A percentile compares a stretch with the other conserved stretches of the same genome.
These are phyloP conservation scores for Microcebus ravelobensis DNA, from an alignment of 2,113 vertebrate species.

Conservation along the genomic window DNA sequence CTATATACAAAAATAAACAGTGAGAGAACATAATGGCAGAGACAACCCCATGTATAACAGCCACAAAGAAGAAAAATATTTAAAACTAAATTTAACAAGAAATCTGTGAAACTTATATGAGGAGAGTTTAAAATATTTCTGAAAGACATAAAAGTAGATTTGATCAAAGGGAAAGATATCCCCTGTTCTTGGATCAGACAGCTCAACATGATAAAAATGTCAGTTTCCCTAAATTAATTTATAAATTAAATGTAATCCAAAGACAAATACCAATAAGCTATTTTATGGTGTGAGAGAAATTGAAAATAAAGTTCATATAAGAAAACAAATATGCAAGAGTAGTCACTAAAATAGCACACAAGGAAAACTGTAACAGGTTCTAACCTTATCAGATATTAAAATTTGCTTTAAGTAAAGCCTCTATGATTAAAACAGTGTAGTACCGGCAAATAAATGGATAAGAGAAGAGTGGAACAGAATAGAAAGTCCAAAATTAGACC, in stretches of 20 bases:
- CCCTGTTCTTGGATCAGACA: background rate
- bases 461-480: background rate
- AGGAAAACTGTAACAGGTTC: background rate
- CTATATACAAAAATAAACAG: background rate
- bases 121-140: background rate
- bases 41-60: background rate
- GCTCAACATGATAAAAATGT: background rate
- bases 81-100: background rate
- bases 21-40: background rate
- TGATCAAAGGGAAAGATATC: background rate
- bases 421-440: background rate
- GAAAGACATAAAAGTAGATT: background rate
- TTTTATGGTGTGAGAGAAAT: background rate
- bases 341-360: background rate
- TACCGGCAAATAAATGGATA: background rate
- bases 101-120: background rate
- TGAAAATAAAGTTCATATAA: background rate
- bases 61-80: background rate
- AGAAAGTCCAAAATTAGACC: background rate
- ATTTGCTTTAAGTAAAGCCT: background rate
- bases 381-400: background rate
- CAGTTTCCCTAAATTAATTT: background rate
- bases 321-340: background rate
- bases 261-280: background rate
- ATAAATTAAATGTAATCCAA: background rate